Evolutionary conservation across 2,888 invertebrate species (phyloP).

Genomic region (Drymonia ruficornis): DNA sequence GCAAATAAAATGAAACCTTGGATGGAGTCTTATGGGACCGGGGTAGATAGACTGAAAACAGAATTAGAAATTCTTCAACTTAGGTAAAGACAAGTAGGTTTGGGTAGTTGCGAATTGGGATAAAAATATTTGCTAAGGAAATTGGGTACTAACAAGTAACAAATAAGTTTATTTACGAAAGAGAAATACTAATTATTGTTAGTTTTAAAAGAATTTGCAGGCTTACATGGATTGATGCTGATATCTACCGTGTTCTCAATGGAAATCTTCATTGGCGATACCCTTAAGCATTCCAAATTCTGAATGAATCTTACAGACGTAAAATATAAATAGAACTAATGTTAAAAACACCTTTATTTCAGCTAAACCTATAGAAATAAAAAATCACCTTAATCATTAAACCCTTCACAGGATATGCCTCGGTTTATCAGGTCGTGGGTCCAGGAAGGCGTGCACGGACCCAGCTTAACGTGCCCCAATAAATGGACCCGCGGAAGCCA

Average conservation of each 20-base stretch:
- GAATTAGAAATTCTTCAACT: conserved; percentile 15
- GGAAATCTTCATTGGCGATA: too few species aligned
- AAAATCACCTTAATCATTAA: conserved; percentile 2
- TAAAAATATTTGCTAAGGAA: conserved; percentile 19
- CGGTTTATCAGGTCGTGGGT: conserved; percentile 17
- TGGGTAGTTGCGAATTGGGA: conserved; percentile 17
- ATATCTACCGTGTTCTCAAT: too few species aligned
- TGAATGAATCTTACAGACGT: too few species aligned
- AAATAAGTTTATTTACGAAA: too few species aligned
- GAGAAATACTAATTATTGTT: too few species aligned
- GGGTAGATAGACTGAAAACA: conserved; percentile 10
- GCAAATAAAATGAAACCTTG: not conserved
- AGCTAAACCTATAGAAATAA: not conserved
- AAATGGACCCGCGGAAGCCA: conserved; percentile 37
- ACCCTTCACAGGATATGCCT: conserved; percentile 4
- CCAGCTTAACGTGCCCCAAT: conserved; percentile 38
- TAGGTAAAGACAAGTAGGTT: conserved; percentile 20
- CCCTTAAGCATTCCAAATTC: too few species aligned
- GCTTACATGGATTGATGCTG: too few species aligned
- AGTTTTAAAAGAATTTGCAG: too few species aligned
- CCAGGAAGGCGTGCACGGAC: conserved; percentile 23
- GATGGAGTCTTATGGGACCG: not conserved
- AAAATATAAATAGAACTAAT: too few species aligned
- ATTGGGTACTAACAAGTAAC: not conserved
- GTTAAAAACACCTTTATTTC: not conserved